phyloP scores from a whole-genome alignment of 2,888 invertebrate species.

The Embidobia sp. region DNA sequence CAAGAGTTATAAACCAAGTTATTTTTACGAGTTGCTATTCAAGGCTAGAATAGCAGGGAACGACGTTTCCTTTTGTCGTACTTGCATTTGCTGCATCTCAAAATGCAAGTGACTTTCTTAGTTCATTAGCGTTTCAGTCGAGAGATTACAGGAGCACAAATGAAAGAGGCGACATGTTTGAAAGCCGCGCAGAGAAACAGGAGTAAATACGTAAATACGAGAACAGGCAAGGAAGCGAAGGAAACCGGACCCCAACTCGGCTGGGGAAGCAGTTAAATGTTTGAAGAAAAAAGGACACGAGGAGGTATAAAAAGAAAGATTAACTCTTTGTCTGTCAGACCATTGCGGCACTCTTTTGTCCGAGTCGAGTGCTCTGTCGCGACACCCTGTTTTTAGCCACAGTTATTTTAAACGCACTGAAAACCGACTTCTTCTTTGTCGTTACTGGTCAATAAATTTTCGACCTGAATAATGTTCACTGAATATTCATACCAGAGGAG shows the following conservation, averaged over 20 bases:
- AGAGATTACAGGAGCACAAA: slow-evolving; percentile 26
- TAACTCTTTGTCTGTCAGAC: slow-evolving; percentile 79
- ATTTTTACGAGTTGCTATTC: too few species aligned
- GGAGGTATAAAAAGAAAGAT: slow-evolving; percentile 73
- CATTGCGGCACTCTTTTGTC: slow-evolving; percentile 77
- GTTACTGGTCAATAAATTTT: slow-evolving; percentile 23
- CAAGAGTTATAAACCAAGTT: too few species aligned
- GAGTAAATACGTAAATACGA: slow-evolving; percentile 32
- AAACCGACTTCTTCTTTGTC: slow-evolving; percentile 39
- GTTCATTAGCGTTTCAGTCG: slow-evolving; percentile 20
- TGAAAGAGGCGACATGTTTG: slow-evolving; percentile 23
- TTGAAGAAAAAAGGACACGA: slow-evolving; percentile 63
- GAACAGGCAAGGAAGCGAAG: slow-evolving; percentile 12
- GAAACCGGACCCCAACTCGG: slow-evolving; percentile 38
- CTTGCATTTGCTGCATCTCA: too few species aligned
- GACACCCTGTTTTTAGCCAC: slow-evolving; percentile 79
- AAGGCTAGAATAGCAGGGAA: too few species aligned
- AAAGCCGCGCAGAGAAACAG: slow-evolving; percentile 19
- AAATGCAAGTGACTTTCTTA: slow-evolving; percentile 18
- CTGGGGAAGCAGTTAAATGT: slow-evolving; percentile 75
- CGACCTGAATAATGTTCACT: slow-evolving; percentile 3
- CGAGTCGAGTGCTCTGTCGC: slow-evolving; percentile 78
- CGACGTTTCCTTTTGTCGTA: too few species aligned
- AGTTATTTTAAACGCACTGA: slow-evolving; percentile 41
- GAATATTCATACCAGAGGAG: background rate